Percentiles rank a stretch among this genome's conserved stretches.
These are phyloP conservation scores for Chaenocephalus aceratus DNA, from an alignment of 2,113 vertebrate genomes.

Conservation along the genomic window DNA sequence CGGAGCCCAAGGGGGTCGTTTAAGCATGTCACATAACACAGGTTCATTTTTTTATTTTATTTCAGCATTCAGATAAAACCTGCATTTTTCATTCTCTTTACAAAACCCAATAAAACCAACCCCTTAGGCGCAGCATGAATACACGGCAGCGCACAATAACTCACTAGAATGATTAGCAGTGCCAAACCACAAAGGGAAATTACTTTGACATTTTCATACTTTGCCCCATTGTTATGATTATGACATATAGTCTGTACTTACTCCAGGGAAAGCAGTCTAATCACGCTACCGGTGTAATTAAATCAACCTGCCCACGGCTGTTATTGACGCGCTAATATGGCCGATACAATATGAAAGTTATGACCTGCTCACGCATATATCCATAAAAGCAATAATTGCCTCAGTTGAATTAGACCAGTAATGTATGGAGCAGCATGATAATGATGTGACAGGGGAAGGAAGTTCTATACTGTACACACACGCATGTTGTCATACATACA, in stretches of 20 bases:
- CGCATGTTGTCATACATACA: constrained; percentile 53
- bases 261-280: constrained; percentile 89
- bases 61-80: constrained; percentile 6
- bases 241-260: constrained; percentile 88
- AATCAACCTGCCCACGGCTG: constrained; percentile 88
- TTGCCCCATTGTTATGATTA: constrained; percentile 93
- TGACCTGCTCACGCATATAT: constrained; percentile 76
- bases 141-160: constrained; percentile 54
- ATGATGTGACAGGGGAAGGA: constrained; percentile 37
- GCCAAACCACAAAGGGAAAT: constrained; percentile 82
- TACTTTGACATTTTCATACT: constrained; percentile 91
- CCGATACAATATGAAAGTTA: constrained; percentile 87
- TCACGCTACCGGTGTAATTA: constrained; percentile 85
- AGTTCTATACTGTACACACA: constrained; percentile 4
- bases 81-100: constrained; percentile 49
- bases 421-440: constrained; percentile 49
- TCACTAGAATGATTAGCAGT: constrained; percentile 65
- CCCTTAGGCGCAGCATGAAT: constrained; percentile 37
- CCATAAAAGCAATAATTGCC: constrained; percentile 68
- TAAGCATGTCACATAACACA: constrained; percentile 81
- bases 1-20: constrained; percentile 85
- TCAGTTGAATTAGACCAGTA: constrained; percentile 56
- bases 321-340: constrained; percentile 90
- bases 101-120: constrained; percentile 66
- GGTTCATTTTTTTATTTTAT: constrained; percentile 20